phyloP scores from a whole-genome alignment of 35 echinoderm and acorn worm genomes.

The Strongylocentrotus purpuratus region DNA sequence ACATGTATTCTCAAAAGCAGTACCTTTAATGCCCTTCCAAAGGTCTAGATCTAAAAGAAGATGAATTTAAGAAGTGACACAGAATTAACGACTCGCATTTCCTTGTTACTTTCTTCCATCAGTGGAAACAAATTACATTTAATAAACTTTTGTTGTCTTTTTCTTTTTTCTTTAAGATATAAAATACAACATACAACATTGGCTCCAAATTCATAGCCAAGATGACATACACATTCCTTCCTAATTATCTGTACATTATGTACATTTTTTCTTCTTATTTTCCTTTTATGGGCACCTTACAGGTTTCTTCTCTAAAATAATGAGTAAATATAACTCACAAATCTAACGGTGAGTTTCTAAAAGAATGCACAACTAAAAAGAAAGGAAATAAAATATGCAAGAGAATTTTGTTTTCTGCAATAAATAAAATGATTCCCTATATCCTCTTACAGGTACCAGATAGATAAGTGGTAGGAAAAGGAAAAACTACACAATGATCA shows the following conservation, averaged over 20 bases:
- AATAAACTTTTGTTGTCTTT: slow-evolving; percentile 29
- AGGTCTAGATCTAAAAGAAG: too few relatives aligned
- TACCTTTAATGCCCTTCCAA: too few relatives aligned
- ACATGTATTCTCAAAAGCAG: too few relatives aligned
- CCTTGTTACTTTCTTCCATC: not conserved
- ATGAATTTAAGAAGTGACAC: too few relatives aligned
- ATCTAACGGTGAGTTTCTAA: slow-evolving; percentile 9
- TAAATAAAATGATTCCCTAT: not conserved
- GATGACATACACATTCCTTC: not conserved
- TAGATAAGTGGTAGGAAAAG: not conserved
- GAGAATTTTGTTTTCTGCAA: not conserved
- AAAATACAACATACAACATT: slow-evolving; percentile 37
- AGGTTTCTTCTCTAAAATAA: not conserved
- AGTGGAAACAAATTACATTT: slow-evolving; percentile 43
- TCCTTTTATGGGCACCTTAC: not conserved
- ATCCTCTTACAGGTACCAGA: not conserved
- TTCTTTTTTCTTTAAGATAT: slow-evolving; percentile 40
- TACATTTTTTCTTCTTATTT: slow-evolving; percentile 18
- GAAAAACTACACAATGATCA: not conserved
- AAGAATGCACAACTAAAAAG: slow-evolving; percentile 18
- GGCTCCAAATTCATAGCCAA: slow-evolving; percentile 22
- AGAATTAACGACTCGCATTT: not conserved
- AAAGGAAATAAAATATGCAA: slow-evolving; percentile 12
- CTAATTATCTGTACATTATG: slow-evolving; percentile 30
- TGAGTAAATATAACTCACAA: not conserved